A percentile compares a stretch with the other conserved stretches of the same genome.
Conservation (phyloP, 1,140 invertebrate species). For the Heliothis virescens region DNA sequence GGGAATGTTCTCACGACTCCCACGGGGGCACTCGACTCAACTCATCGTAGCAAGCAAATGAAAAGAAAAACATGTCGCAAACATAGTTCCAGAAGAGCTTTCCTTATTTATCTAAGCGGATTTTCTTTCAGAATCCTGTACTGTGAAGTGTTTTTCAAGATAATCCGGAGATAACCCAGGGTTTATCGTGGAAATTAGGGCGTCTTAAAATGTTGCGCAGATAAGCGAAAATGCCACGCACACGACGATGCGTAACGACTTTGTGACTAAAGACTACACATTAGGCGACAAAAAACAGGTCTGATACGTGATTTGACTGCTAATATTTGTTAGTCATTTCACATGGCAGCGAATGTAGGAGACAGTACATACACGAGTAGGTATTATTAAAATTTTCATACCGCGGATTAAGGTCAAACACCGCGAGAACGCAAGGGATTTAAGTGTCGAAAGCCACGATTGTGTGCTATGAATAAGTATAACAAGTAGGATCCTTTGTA, state of each 20-base stretch:
- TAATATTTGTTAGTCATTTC: background rate
- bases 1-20: constrained; percentile 1
- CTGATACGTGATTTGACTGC: constrained; percentile 24
- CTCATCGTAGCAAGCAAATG: constrained; percentile 38
- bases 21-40: constrained; percentile 13
- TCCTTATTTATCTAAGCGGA: constrained; percentile 39
- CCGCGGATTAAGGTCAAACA: constrained; percentile 33
- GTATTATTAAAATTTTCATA: constrained; percentile 26
- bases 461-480: constrained; percentile 20
- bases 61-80: constrained; percentile 32
- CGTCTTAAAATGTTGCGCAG: constrained; percentile 23
- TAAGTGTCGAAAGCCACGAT: background rate
- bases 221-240: constrained; percentile 8
- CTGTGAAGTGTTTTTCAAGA: constrained; percentile 22
- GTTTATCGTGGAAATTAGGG: constrained; percentile 28
- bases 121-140: constrained; percentile 32
- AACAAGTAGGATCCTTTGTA: background rate
- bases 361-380: background rate
- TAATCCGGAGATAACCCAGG: constrained; percentile 19
- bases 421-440: background rate
- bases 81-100: background rate
- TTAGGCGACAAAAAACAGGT: constrained; percentile 20
- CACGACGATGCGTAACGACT: constrained; percentile 6
- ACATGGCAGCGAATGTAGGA: background rate
- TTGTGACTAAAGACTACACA: constrained; percentile 22